Conservation (phyloP, 2,797 vertebrate genomes). For the Sus cebifrons region DNA sequence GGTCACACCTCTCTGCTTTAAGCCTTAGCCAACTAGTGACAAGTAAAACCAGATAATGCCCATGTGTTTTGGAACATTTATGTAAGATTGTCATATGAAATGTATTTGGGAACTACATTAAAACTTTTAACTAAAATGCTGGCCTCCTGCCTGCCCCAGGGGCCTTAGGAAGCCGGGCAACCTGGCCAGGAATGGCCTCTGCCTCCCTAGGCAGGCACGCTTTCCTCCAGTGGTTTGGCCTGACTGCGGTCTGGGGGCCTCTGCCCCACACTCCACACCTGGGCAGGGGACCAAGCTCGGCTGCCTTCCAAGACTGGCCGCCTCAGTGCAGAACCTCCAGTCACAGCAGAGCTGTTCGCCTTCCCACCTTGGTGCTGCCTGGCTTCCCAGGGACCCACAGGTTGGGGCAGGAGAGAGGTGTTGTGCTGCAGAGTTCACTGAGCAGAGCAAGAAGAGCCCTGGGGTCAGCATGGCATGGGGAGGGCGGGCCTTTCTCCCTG, state of each 20-base stretch:
- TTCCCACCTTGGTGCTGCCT: neutral
- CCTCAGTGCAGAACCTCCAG: neutral
- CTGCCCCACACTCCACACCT: neutral
- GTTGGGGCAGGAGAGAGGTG: neutral
- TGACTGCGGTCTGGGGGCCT: neutral
- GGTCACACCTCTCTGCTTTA: slow-evolving; percentile 84
- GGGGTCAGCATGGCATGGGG: neutral
- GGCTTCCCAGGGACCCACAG: neutral
- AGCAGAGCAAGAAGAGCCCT: neutral
- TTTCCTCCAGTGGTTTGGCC: neutral
- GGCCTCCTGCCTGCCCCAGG: slow-evolving; percentile 14
- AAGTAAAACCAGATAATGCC: slow-evolving; percentile 81
- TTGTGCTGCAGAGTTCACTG: neutral
- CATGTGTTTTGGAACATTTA: slow-evolving; percentile 85
- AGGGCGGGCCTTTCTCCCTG: neutral
- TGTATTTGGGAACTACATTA: slow-evolving; percentile 89
- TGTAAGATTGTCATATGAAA: slow-evolving; percentile 89
- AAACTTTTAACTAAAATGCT: slow-evolving; percentile 87
- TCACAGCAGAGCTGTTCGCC: neutral
- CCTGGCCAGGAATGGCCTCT: neutral
- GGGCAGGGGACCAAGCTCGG: neutral
- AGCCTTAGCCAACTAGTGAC: slow-evolving; percentile 86
- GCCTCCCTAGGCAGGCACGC: neutral
- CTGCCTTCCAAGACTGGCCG: neutral
- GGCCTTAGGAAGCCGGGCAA: slow-evolving; percentile 10